phyloP scores from a whole-genome alignment of 2,888 invertebrate genomes.

The Drosophila diplacantha region DNA sequence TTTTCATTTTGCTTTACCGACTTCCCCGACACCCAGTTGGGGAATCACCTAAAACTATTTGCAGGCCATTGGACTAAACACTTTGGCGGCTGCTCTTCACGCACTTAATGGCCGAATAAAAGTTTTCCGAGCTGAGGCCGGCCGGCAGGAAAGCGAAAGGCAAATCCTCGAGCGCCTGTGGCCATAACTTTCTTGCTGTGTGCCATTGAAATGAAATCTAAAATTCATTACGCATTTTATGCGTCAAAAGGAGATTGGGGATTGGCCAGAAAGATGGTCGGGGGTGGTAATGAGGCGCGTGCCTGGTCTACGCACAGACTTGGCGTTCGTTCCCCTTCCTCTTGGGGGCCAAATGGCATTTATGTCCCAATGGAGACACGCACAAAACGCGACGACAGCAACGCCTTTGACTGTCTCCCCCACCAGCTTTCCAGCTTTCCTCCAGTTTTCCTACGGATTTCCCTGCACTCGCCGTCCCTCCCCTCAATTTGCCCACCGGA shows the following conservation, averaged over 20 bases:
- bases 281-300: constrained; percentile 61
- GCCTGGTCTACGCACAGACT: constrained; percentile 39
- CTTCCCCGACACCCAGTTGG: constrained; percentile 22
- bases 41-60: constrained; percentile 53
- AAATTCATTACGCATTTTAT: constrained; percentile 72
- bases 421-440: not conserved
- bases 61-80: constrained; percentile 47
- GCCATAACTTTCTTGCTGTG: constrained; percentile 54
- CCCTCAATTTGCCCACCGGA: constrained; percentile 35
- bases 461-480: not conserved
- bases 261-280: constrained; percentile 15
- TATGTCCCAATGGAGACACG: constrained; percentile 70
- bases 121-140: constrained; percentile 16
- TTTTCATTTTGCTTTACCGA: not conserved
- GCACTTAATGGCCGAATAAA: constrained; percentile 46
- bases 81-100: constrained; percentile 44
- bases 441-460: constrained; percentile 21
- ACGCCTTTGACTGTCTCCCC: constrained; percentile 39
- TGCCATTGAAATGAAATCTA: constrained; percentile 69
- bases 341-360: constrained; percentile 63
- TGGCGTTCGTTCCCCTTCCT: not conserved
- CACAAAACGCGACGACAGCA: constrained; percentile 66
- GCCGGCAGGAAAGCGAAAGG: constrained; percentile 9
- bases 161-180: constrained; percentile 34
- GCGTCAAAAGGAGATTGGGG: constrained; percentile 37